These are phyloP conservation scores for Drosophila neotestacea DNA, from an alignment of 2,888 invertebrate species.

Conservation along the genomic window DNA sequence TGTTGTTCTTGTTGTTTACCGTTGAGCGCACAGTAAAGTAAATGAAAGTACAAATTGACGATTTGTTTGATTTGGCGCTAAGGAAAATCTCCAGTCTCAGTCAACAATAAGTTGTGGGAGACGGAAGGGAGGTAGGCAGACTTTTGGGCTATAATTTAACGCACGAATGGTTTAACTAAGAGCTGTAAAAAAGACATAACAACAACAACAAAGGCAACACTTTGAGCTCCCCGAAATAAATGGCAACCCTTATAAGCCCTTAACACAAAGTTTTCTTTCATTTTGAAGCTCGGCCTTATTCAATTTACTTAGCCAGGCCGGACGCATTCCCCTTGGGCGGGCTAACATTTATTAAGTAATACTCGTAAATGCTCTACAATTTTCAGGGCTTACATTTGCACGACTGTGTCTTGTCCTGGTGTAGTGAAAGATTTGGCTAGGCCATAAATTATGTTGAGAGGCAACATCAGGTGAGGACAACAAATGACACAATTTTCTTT, in stretches of 20 bases:
- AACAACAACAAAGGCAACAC: conserved; percentile 31
- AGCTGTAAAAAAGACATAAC: conserved; percentile 55
- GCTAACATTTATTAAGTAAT: conserved; percentile 71
- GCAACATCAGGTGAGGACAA: conserved; percentile 54
- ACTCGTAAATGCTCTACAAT: conserved; percentile 64
- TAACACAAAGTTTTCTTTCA: conserved; percentile 51
- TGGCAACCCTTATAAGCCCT: conserved; percentile 64
- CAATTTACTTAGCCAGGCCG: conserved; percentile 49
- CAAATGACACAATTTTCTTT: conserved; percentile 63
- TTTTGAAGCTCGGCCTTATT: conserved; percentile 44
- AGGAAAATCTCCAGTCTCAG: conserved; percentile 52
- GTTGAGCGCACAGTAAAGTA: conserved; percentile 65
- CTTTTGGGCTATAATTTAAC: conserved; percentile 75
- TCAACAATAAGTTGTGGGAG: conserved; percentile 6
- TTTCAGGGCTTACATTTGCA: conserved; percentile 49
- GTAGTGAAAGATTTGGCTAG: conserved; percentile 31
- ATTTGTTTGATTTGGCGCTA: conserved; percentile 76
- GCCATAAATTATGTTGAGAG: conserved; percentile 48
- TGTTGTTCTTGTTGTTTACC: conserved; percentile 41
- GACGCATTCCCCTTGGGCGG: not conserved
- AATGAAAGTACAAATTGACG: conserved; percentile 79
- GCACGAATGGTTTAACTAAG: conserved; percentile 73
- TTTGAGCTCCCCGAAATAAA: conserved; percentile 48
- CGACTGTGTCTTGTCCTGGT: conserved; percentile 10
- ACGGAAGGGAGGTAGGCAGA: conserved; percentile 4